Evolutionary conservation across 2,888 invertebrate species (phyloP).

Genomic region (Dorcus hopei): DNA sequence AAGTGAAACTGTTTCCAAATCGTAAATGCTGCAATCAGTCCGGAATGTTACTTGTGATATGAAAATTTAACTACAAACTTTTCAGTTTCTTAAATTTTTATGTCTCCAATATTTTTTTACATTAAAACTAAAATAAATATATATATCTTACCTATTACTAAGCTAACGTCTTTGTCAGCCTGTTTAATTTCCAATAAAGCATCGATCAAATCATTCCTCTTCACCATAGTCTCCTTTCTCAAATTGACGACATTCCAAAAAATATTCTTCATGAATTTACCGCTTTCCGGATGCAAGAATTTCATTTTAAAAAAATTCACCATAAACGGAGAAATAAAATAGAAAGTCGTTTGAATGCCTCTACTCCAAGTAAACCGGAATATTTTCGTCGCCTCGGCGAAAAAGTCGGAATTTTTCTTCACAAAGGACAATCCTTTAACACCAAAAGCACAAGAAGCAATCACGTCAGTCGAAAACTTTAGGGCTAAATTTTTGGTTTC

Average conservation of each 20-base stretch:
- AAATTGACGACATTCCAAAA: conserved; percentile 14
- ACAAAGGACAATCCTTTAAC: conserved; percentile 41
- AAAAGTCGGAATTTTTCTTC: conserved; percentile 38
- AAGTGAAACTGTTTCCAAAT: too few species aligned
- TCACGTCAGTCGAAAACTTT: conserved; percentile 46
- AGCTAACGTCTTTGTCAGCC: too few species aligned
- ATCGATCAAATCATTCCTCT: conserved; percentile 58
- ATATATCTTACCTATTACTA: too few species aligned
- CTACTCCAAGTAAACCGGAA: conserved; percentile 33
- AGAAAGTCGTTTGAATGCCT: conserved; percentile 20
- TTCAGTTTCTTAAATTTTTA: too few species aligned
- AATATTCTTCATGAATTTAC: conserved; percentile 11
- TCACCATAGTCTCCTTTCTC: conserved; percentile 19
- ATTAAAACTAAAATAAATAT: too few species aligned
- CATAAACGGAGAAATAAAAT: conserved; percentile 25
- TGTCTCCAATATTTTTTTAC: too few species aligned
- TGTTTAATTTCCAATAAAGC: conserved; percentile 54
- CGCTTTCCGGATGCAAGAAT: conserved; percentile 13
- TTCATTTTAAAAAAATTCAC: conserved; percentile 18
- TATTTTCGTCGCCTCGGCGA: conserved; percentile 35
- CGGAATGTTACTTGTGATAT: too few species aligned
- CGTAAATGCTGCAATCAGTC: too few species aligned
- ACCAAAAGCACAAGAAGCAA: conserved; percentile 47
- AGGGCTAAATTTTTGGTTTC: conserved; percentile 33
- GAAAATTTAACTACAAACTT: too few species aligned